phyloP scores from a whole-genome alignment of 2,888 invertebrate genomes.

The Trisateles emortualis region DNA sequence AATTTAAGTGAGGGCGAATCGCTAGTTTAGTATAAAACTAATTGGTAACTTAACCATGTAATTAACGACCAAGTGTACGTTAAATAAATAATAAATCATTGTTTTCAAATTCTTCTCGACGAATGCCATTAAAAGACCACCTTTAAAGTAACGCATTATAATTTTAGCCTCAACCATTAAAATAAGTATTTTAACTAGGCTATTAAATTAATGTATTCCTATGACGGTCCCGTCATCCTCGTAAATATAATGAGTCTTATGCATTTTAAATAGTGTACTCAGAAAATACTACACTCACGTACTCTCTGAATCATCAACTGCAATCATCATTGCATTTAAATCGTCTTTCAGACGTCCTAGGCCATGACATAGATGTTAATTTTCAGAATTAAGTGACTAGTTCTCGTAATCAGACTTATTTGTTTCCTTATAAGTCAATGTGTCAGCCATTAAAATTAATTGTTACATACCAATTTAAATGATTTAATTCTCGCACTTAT shows the following conservation, averaged over 20 bases:
- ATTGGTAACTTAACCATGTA: too few species aligned
- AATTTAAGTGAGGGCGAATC: too few species aligned
- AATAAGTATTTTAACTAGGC: not conserved
- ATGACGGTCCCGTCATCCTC: too few species aligned
- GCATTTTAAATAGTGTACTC: not conserved
- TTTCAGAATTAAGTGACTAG: not conserved
- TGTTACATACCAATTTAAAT: too few species aligned
- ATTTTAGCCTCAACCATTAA: not conserved
- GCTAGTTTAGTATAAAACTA: too few species aligned
- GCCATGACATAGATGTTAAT: not conserved
- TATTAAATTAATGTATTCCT: slow-evolving; percentile 2
- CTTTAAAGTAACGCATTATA: not conserved
- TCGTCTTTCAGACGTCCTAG: slow-evolving; percentile 4
- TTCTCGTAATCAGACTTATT: not conserved
- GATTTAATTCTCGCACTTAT: too few species aligned
- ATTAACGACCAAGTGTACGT: too few species aligned
- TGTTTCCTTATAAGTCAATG: not conserved
- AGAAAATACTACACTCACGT: not conserved
- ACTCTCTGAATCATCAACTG: slow-evolving; percentile 1
- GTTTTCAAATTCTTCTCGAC: too few species aligned
- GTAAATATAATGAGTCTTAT: slow-evolving; percentile 1
- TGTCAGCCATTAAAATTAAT: not conserved
- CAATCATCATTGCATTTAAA: slow-evolving; percentile 5
- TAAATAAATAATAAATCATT: too few species aligned
- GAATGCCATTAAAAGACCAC: not conserved